These are phyloP conservation scores for Hipposideros larvatus DNA, from an alignment of 2,797 vertebrate genomes.

Conservation along the genomic window DNA sequence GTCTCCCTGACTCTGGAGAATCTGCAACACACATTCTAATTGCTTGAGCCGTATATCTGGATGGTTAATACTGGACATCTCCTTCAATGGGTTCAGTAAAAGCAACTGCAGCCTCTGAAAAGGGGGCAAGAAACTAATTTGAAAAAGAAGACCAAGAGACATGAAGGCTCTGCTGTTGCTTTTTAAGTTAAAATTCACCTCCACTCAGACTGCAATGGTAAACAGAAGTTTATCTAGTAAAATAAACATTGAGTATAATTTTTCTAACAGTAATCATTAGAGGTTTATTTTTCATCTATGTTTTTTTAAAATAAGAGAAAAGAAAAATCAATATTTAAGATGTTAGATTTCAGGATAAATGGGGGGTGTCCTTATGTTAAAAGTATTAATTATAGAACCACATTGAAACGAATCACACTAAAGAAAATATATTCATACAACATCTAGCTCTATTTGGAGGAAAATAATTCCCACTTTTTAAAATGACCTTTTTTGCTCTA, in stretches of 20 bases:
- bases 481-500: constrained; percentile 49
- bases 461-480: constrained; percentile 54
- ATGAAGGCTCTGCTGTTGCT: background rate
- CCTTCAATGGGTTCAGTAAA: constrained; percentile 96
- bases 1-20: constrained; percentile 98
- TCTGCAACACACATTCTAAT: constrained; percentile 98
- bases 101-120: constrained; percentile 96
- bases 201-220: background rate
- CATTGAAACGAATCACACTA: constrained; percentile 35
- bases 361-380: background rate
- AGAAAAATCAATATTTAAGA: constrained; percentile 44
- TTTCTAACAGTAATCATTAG: constrained; percentile 35
- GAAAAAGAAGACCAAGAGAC: constrained; percentile 36
- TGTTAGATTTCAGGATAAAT: constrained; percentile 1
- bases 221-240: constrained; percentile 2
- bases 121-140: constrained; percentile 73
- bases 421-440: background rate
- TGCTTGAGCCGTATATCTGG: constrained; percentile 98
- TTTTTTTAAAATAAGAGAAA: background rate
- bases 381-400: background rate
- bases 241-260: constrained; percentile 17
- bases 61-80: constrained; percentile 96
- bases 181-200: constrained; percentile 52
- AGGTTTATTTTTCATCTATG: background rate
- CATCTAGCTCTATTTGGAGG: background rate